Base-by-base conservation (phyloP, 2,113 vertebrate genomes). In the Siniperca chuatsi region DNA sequence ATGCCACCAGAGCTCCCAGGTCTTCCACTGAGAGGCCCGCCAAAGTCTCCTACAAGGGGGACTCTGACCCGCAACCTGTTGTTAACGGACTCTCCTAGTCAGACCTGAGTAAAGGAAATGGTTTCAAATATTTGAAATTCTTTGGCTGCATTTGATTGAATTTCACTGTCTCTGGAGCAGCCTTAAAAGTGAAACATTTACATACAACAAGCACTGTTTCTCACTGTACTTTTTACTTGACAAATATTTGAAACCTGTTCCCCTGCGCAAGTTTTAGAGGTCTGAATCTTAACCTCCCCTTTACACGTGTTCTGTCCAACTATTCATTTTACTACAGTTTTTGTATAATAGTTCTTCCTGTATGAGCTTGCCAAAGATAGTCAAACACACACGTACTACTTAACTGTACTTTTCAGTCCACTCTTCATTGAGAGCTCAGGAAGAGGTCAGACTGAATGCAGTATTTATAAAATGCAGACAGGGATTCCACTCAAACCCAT, bases 311-410 rank as follows among this genome's bases (percentile, higher is more conserved):
- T 91, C 79, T 91, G 72, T 94, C 79, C 84, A 81, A 83, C 80
- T 83, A 76, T 92, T 89, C 77, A 87, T 91, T 88, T 89, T 81
- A 85, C 65, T 79, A 79, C 83, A n/a, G 55, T 90, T 96, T 96
- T 90, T 88, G 77, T 57, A 97, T 96, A 97, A 97, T 97, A 98
- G 97, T 97, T 97, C 97, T 98, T 97, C 97, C 98, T 97, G 97
- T 98, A 97, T 95, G 96, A 98, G 97, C 97, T 99, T 98, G 98
- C 98, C 98, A 99, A 99, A 99, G 98, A 99, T 98, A 98, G 97
- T 97, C 91, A 86, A 78, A 90, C 75, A 92, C 66, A 92, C 77
- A 79, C 55, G 96, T 16, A 88, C 74, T 96, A 55, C 35, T 21
- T 65, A 95, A 96, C 95, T 96, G 96, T 97, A 97, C 95, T 93